Evolutionary conservation across 2,797 vertebrate genomes (phyloP).

Genomic region (Lagocephalus sceleratus): DNA sequence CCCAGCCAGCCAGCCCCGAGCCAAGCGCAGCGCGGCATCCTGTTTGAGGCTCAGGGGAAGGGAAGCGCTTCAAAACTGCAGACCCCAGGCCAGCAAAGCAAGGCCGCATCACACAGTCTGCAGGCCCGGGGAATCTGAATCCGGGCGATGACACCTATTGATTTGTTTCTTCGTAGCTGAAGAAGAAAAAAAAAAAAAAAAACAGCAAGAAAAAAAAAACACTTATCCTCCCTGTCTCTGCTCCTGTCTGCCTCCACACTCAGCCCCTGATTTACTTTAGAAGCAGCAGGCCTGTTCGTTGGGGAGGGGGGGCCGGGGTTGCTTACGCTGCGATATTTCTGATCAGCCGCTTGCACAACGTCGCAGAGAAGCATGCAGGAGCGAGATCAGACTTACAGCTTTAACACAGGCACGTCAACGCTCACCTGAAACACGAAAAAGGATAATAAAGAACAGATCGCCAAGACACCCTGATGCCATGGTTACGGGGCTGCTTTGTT

Average conservation of each 20-base stretch:
- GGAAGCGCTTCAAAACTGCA: constrained; percentile 55
- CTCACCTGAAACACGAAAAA: constrained; percentile 5
- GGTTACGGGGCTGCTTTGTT: constrained; percentile 13
- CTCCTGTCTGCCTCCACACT: constrained; percentile 13
- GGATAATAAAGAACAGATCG: constrained; percentile 8
- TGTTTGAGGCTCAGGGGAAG: constrained; percentile 52
- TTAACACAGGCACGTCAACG: constrained; percentile 8
- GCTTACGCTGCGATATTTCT: constrained; percentile 45
- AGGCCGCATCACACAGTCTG: constrained; percentile 36
- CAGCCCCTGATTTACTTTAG: constrained; percentile 17
- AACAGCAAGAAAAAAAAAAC: too few relatives aligned
- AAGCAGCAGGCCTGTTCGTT: constrained; percentile 34
- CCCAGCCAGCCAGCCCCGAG: constrained; percentile 38
- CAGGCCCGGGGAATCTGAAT: constrained; percentile 29
- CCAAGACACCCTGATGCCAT: constrained; percentile 20
- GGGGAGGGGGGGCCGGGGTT: not conserved
- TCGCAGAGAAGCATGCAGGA: not conserved
- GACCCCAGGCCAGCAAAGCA: constrained; percentile 47
- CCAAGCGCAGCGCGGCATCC: constrained; percentile 49
- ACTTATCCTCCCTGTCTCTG: constrained; percentile 14
- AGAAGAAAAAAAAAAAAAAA: too few relatives aligned
- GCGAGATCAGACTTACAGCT: not conserved
- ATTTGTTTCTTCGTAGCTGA: constrained; percentile 33
- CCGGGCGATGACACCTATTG: constrained; percentile 29
- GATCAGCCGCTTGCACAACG: not conserved